A percentile compares a stretch with the other conserved stretches of the same genome.
Conservation (phyloP, 2,797 vertebrate genomes). For the Platalea minor region DNA sequence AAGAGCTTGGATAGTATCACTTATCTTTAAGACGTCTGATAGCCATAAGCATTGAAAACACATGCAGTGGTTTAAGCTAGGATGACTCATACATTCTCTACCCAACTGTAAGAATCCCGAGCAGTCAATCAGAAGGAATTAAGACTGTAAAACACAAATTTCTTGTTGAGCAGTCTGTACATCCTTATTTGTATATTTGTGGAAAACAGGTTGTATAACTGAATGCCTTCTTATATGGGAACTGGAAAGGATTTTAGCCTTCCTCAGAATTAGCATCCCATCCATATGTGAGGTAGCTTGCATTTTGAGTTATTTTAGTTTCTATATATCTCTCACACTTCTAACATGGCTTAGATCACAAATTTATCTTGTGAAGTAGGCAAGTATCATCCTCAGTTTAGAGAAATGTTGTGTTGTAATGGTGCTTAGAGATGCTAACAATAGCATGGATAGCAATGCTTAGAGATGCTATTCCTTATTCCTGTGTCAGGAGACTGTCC, state of each 20-base stretch:
- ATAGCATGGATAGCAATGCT: neutral
- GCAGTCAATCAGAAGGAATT: neutral
- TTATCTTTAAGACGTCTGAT: neutral
- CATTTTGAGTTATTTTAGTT: neutral
- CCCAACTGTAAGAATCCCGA: neutral
- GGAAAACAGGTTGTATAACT: neutral
- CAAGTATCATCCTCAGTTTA: neutral
- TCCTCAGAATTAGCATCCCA: neutral
- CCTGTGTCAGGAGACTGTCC: neutral
- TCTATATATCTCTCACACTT: neutral
- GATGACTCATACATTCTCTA: neutral
- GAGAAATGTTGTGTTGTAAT: neutral
- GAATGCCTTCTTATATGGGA: neutral
- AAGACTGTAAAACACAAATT: neutral
- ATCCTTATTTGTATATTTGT: neutral
- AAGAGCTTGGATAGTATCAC: neutral
- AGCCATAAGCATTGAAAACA: neutral
- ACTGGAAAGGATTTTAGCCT: neutral
- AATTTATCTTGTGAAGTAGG: neutral
- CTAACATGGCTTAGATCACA: neutral
- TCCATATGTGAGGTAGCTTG: neutral
- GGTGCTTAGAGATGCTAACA: neutral
- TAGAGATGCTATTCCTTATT: neutral
- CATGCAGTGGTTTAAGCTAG: neutral
- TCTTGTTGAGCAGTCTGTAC: neutral